Evolutionary conservation across 2,797 vertebrate genomes (phyloP), one percentile per base, ranked within the genome.

Genomic region (Manis crassicaudata): DNA sequence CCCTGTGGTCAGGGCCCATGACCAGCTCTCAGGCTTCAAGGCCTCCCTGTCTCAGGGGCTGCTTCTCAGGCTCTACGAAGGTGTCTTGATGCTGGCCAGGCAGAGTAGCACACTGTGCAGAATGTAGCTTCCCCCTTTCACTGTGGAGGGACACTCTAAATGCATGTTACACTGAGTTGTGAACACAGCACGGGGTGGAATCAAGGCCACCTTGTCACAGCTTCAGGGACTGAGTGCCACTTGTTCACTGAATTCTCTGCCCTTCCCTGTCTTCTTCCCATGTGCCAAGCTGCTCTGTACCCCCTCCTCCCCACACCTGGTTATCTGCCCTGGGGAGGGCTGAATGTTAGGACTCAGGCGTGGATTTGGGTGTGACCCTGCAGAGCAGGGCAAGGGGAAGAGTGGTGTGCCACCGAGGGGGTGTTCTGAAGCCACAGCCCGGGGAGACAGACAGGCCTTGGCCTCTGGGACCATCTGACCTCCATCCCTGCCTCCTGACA

Each of bases 341-440:
- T 62, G 58, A 23, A 32, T 27, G 20, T 87, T 43, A 50, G 35
- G 76, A 84, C 46, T 18, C n/a, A 27, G 50, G 50, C 3, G 0
- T 25, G 58, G 18, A 43, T 80, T 60, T 88, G 43, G 58, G 25
- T 43, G 79, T 96, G 83, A 60, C 63, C 58, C 25, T 88, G 11
- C 16, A 21, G 82, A 56, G 35, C 63, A 87, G 83, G 67, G 52
- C 75, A 75, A 25, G 7, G 11, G 16, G 63, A 72, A 17, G 32
- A 11, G 37, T 73, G 79, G 73, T 11, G 1, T 29, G 72, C 43
- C 25, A 58, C 79, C 67, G 20, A 35, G 13, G 20, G 60, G 43
- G 6, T 76, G 54, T 68, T 79, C 54, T 60, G 35, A 76, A 96
- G 89, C 37, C 80, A 43, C 58, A 92, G 72, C 73, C 70, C 40